Conservation (phyloP, 92 coral and sea anemone species). For the Parazoanthus swiftii region DNA sequence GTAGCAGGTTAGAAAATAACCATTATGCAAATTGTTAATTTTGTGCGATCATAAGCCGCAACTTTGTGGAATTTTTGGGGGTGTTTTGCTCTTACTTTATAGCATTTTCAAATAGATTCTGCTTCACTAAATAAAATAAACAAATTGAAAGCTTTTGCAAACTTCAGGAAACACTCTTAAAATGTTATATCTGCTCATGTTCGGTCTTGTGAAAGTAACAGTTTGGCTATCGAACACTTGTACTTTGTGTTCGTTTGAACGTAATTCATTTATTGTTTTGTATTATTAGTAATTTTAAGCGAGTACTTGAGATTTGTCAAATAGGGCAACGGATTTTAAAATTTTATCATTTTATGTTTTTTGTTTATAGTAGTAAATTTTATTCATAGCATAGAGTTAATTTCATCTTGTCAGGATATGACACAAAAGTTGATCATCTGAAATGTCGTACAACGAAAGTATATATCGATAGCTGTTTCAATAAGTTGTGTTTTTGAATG, state of each 20-base stretch:
- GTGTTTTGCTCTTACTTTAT: too few species aligned
- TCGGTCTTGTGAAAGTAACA: neutral
- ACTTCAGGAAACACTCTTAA: neutral
- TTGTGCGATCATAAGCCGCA: neutral
- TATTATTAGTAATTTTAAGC: neutral
- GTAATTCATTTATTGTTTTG: neutral
- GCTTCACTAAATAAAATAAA: neutral
- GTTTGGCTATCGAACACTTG: neutral
- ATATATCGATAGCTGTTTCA: neutral
- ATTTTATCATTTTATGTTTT: neutral
- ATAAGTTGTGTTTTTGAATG: neutral
- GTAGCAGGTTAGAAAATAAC: neutral
- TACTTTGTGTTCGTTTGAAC: neutral
- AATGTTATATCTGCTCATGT: neutral
- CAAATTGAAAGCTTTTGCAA: neutral
- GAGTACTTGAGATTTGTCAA: neutral
- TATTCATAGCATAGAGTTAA: neutral
- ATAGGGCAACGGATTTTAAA: neutral
- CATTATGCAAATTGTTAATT: too few species aligned
- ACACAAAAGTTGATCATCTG: too few species aligned
- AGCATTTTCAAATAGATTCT: too few species aligned
- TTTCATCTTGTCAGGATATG: neutral
- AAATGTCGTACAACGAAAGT: neutral
- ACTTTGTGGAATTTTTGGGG: neutral
- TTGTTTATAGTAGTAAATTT: neutral